Evolutionary conservation across 2,888 invertebrate species (phyloP).

Genomic region (Cyaniris semiargus): DNA sequence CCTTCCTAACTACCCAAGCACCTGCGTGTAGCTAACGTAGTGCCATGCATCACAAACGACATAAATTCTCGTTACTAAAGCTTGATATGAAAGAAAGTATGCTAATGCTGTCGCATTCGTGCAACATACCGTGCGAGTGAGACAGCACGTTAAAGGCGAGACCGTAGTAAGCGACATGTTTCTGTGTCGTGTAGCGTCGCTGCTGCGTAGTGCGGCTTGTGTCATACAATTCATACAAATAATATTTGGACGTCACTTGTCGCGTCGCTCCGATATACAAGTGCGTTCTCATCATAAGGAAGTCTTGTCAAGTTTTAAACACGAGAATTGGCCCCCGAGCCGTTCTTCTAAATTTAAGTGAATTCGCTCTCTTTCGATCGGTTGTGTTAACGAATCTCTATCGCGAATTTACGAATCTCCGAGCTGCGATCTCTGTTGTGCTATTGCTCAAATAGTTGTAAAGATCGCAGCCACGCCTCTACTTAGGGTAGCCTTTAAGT

Average conservation of each 20-base stretch:
- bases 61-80: conserved; percentile 47
- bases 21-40: conserved; percentile 45
- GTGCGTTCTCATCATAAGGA: not conserved
- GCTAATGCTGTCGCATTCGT: not conserved
- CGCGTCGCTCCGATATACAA: too few relatives aligned
- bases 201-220: not conserved
- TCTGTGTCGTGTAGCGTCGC: too few relatives aligned
- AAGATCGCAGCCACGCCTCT: conserved; percentile 54
- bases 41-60: conserved; percentile 57
- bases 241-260: not conserved
- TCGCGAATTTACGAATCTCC: conserved; percentile 36
- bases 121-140: not conserved
- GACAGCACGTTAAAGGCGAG: not conserved
- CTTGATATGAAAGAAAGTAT: not conserved
- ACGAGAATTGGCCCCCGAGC: conserved; percentile 45
- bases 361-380: conserved; percentile 45
- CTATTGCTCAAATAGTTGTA: conserved; percentile 74
- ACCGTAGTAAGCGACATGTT: not conserved
- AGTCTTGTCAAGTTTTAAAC: conserved; percentile 46
- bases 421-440: conserved; percentile 65
- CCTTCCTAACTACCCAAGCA: conserved; percentile 29
- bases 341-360: conserved; percentile 38
- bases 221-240: not conserved
- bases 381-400: conserved; percentile 44
- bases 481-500: conserved; percentile 62